A percentile compares a stretch with the other conserved stretches of the same genome.
These are phyloP conservation scores for Drosophila neotestacea DNA, from an alignment of 2,888 invertebrate genomes.

Conservation along the genomic window DNA sequence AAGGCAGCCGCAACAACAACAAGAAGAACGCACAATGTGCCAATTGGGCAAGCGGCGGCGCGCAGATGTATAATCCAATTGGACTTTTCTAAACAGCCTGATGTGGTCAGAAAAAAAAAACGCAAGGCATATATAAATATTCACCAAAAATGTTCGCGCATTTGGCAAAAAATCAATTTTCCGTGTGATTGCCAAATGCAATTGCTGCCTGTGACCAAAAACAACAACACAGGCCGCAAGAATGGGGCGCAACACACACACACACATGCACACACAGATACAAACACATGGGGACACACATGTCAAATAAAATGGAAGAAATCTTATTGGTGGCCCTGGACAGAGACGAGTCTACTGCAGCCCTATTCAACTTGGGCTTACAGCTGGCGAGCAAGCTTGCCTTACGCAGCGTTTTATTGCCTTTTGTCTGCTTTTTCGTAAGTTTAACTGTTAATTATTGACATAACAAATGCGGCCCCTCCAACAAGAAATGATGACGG, in stretches of 20 bases:
- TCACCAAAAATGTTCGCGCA: conserved; percentile 56
- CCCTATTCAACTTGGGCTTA: conserved; percentile 24
- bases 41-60: conserved; percentile 60
- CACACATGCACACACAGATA: conserved; percentile 19
- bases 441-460: conserved; percentile 73
- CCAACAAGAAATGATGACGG: conserved; percentile 63
- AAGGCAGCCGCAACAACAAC: conserved; percentile 30
- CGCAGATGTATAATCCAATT: conserved; percentile 59
- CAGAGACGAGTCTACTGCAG: conserved; percentile 28
- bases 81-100: conserved; percentile 39
- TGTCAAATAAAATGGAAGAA: conserved; percentile 28
- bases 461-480: conserved; percentile 70
- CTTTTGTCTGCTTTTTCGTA: conserved; percentile 32
- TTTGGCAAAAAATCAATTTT: conserved; percentile 79
- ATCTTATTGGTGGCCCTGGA: conserved; percentile 42
- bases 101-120: conserved; percentile 42
- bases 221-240: conserved; percentile 39
- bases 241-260: conserved; percentile 44
- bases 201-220: conserved; percentile 43
- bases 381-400: conserved; percentile 22
- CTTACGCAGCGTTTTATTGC: conserved; percentile 54
- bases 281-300: conserved; percentile 29
- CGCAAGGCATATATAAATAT: conserved; percentile 39
- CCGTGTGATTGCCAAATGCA: conserved; percentile 70
- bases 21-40: conserved; percentile 53